Base-by-base conservation (phyloP, 2,113 vertebrate genomes). In the Oxyruncus cristatus region DNA sequence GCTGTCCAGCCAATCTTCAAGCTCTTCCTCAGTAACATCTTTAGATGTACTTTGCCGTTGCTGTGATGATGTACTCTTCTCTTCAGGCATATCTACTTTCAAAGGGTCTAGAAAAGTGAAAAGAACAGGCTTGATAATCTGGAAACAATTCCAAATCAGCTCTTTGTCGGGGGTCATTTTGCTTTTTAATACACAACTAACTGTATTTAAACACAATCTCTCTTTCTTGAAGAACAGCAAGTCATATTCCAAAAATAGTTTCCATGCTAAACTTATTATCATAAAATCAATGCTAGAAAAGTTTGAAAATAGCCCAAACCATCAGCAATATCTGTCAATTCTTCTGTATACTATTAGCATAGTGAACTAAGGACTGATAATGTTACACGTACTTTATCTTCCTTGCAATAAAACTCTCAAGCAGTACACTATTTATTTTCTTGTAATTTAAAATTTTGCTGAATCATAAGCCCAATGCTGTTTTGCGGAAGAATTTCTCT, bases 1-100 rank as follows among this genome's bases (percentile, higher is more conserved):
- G 95, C 98, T 99, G 98, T 99, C 99, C 59, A 99, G 95, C 99
- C 99, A 99, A 39, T 99, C 99, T 97, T 99, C 99, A 68, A 99
- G 98, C 87, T 99, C 99, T 62, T 99, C 99, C 85, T 99, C 99
- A 0, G 98, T 98, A 92, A 99, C 72, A 12, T 41, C 86, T 96
- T 97, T 98, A 13, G 98, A 90, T 42, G 88, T 22, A 49, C 33
- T 78, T 47, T 89, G 87, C 42, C 95, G 97, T 42, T 86, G 91
- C 71, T 93, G 89, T 26, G 96, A 37, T 52, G 79, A 73, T 93
- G 85, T 9, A 6, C 26, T 93, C 63, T 94, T 93, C 63, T 96
- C 95, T 95, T 96, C 94, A 49, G 72, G 81, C 35, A 49, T 12
- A 72, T 88, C 63, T 52, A 56, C 35, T 47, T 94, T 89, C 84